Evolutionary conservation across 2,797 vertebrate species (phyloP).

Genomic region (Vultur gryphus): DNA sequence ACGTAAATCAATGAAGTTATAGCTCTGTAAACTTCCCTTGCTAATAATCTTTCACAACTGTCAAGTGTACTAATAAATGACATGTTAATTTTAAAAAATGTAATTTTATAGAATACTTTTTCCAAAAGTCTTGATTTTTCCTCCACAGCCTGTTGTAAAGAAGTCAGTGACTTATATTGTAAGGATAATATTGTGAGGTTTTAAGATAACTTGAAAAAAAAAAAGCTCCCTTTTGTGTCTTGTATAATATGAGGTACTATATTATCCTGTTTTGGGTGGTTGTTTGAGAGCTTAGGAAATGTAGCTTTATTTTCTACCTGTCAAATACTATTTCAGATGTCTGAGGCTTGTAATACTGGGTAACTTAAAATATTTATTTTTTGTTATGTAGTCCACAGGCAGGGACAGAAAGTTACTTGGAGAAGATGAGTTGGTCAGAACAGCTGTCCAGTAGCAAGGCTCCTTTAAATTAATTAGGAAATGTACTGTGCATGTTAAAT

Average conservation of each 20-base stretch:
- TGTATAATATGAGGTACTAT: background rate
- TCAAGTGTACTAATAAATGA: slow-evolving; percentile 56
- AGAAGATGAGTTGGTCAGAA: background rate
- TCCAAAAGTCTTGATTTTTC: background rate
- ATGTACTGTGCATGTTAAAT: background rate
- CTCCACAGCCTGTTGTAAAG: background rate
- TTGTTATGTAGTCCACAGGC: background rate
- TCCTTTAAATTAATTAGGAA: background rate
- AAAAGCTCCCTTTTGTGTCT: background rate
- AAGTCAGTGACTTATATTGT: background rate
- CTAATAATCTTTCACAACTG: background rate
- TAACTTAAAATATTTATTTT: background rate
- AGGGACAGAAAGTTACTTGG: background rate
- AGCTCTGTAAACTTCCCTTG: slow-evolving; percentile 13
- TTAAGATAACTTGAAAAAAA: background rate
- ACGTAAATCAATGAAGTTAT: background rate
- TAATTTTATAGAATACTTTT: background rate
- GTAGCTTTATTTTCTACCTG: background rate
- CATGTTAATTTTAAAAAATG: background rate
- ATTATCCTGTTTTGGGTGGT: background rate
- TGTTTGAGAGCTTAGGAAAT: background rate
- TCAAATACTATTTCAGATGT: background rate
- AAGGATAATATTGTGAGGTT: background rate
- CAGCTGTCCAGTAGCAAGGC: background rate
- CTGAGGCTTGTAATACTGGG: background rate